These are phyloP conservation scores for Habrosyne pyritoides DNA, from an alignment of 2,888 invertebrate genomes.

Conservation along the genomic window DNA sequence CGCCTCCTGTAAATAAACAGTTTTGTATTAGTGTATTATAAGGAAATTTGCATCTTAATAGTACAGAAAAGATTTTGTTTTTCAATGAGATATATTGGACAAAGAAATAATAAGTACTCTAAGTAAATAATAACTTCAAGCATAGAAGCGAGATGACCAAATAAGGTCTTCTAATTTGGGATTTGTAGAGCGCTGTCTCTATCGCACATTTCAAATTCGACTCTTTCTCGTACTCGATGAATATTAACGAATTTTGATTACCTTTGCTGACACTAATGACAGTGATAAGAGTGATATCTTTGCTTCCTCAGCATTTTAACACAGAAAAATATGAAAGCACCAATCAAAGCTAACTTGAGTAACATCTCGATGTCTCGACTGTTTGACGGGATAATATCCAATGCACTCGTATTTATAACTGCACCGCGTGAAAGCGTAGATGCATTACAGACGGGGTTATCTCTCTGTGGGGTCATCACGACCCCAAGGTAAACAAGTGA, in stretches of 20 bases:
- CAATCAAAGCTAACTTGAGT: constrained; percentile 68
- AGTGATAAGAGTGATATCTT: constrained; percentile 51
- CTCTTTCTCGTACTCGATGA: neutral
- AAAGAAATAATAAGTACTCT: neutral
- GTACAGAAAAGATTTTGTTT: neutral
- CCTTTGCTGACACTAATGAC: constrained; percentile 19
- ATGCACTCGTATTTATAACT: constrained; percentile 15
- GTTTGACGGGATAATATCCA: neutral
- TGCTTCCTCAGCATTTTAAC: constrained; percentile 60
- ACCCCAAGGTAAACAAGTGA: constrained; percentile 37
- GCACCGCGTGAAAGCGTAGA: constrained; percentile 10
- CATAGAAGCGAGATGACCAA: neutral
- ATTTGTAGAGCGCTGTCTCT: neutral
- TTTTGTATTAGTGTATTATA: neutral
- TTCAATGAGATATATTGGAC: neutral
- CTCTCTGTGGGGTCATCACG: constrained; percentile 25
- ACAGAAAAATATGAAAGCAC: constrained; percentile 66
- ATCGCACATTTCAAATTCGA: neutral
- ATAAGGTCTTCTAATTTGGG: neutral
- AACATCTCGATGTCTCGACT: constrained; percentile 50
- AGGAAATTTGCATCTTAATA: neutral
- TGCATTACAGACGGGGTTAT: constrained; percentile 14
- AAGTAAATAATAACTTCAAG: neutral
- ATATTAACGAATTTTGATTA: constrained; percentile 13
- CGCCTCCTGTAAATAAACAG: constrained; percentile 88